phyloP scores from a whole-genome alignment of 2,113 vertebrate species.

The Clarias gariepinus region DNA sequence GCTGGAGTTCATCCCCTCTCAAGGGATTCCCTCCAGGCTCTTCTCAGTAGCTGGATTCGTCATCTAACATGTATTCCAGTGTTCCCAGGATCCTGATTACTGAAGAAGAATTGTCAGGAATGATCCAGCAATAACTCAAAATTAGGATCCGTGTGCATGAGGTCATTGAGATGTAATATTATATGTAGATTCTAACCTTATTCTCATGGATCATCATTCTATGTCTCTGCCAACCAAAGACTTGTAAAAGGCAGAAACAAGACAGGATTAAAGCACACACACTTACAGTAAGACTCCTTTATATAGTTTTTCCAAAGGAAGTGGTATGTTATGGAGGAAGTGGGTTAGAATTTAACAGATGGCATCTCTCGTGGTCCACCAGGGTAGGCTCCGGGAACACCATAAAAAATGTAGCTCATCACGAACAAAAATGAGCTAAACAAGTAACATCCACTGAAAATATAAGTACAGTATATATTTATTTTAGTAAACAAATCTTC shows the following conservation, averaged over 20 bases:
- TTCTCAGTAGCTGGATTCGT: neutral
- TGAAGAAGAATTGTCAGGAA: neutral
- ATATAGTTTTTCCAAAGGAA: neutral
- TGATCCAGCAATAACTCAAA: neutral
- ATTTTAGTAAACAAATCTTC: neutral
- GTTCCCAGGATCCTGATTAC: neutral
- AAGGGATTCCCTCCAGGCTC: neutral
- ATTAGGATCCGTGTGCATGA: neutral
- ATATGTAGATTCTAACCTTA: no score
- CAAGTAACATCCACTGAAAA: neutral
- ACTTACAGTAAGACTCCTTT: neutral
- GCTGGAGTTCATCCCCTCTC: neutral
- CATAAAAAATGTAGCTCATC: no score
- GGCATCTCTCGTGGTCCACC: neutral
- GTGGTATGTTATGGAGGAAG: neutral
- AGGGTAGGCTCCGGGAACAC: neutral
- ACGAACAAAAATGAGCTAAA: no score
- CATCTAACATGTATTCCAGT: neutral
- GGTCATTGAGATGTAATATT: neutral
- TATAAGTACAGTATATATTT: neutral
- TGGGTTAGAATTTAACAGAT: neutral
- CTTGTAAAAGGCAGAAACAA: neutral
- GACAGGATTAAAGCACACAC: no score
- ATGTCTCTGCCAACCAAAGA: neutral
- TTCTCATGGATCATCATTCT: no score